Evolutionary conservation across 2,888 invertebrate species (phyloP).

Genomic region (Escarpia spicata): DNA sequence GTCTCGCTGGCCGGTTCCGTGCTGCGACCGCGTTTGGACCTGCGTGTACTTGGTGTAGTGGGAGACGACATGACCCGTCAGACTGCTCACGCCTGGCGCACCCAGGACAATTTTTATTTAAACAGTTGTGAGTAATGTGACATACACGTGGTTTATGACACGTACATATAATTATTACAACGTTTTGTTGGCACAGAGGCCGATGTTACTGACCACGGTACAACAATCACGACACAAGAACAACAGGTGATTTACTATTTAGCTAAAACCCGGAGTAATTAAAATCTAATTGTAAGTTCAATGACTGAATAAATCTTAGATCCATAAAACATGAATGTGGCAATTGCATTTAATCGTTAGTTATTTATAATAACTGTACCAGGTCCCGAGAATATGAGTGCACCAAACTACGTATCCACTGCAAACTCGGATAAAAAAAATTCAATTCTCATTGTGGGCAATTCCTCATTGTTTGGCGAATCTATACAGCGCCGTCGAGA

Average conservation of each 20-base stretch:
- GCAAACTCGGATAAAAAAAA: background rate
- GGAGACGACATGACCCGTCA: slow-evolving; percentile 29
- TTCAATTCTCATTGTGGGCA: background rate
- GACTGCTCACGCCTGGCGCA: background rate
- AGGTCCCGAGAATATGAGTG: background rate
- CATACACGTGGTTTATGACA: background rate
- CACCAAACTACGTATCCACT: background rate
- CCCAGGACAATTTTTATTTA: background rate
- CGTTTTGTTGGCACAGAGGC: background rate
- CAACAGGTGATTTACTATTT: no score
- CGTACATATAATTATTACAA: background rate
- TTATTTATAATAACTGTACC: no score
- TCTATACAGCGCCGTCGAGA: background rate
- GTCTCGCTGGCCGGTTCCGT: slow-evolving; percentile 49
- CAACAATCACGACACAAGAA: background rate
- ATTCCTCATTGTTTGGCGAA: background rate
- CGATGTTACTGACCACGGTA: background rate
- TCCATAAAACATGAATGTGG: no score
- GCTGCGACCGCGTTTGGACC: slow-evolving; percentile 50
- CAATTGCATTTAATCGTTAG: no score
- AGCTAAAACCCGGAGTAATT: no score
- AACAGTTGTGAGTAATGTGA: background rate
- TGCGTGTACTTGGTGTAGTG: slow-evolving; percentile 48
- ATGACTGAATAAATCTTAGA: no score
- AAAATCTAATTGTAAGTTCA: no score